These are phyloP conservation scores for Ephialtes manifestator DNA, from an alignment of 2,888 invertebrate species.

Conservation along the genomic window DNA sequence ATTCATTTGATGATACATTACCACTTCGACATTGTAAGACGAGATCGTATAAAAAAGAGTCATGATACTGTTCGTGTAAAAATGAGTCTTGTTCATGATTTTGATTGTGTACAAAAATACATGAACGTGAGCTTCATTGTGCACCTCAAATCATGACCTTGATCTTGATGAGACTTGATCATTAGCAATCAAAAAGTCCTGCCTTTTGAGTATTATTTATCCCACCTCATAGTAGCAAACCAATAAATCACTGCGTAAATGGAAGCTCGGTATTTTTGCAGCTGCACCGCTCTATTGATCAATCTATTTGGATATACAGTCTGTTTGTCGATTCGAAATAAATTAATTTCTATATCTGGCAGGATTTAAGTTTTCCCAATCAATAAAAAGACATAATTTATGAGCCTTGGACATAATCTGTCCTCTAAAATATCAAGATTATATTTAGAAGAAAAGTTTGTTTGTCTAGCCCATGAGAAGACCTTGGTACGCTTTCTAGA, in stretches of 20 bases:
- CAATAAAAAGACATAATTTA: too few species aligned
- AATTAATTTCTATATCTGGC: not conserved
- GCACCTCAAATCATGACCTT: too few species aligned
- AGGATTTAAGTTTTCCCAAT: too few species aligned
- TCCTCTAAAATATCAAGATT: too few species aligned
- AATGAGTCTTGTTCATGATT: too few species aligned
- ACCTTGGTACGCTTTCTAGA: not conserved
- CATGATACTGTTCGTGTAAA: too few species aligned
- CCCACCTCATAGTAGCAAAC: constrained; percentile 78
- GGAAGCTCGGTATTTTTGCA: constrained; percentile 81
- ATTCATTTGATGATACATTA: not conserved
- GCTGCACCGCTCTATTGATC: constrained; percentile 2
- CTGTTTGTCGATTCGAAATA: not conserved
- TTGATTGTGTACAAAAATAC: too few species aligned
- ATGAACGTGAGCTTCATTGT: too few species aligned
- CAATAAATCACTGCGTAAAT: constrained; percentile 80
- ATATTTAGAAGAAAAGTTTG: too few species aligned
- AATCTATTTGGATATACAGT: not conserved
- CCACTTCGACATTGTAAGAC: not conserved
- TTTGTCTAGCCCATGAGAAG: not conserved
- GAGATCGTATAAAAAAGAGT: too few species aligned
- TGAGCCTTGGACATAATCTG: too few species aligned
- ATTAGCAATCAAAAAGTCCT: constrained; percentile 33
- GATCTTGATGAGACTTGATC: too few species aligned
- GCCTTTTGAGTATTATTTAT: constrained; percentile 67